Conservation (phyloP, 2,888 invertebrate genomes). For the Rhagonycha fulva region DNA sequence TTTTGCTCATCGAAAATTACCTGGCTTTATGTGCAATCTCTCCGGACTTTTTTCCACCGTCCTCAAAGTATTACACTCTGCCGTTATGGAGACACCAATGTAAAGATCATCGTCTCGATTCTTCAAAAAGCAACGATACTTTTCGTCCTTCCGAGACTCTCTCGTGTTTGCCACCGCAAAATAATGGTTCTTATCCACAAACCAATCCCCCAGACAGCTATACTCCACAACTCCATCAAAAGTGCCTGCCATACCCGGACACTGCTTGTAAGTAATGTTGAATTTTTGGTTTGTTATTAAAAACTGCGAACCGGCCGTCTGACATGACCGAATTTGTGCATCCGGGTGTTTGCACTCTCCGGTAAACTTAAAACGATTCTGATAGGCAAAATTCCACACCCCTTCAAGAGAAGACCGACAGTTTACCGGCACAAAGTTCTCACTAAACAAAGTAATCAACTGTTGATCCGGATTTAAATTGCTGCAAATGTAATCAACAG, state of each 20-base stretch:
- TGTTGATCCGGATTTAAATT: constrained; percentile 79
- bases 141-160: constrained; percentile 92
- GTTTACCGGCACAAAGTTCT: constrained; percentile 88
- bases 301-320: constrained; percentile 94
- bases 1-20: constrained; percentile 46
- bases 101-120: constrained; percentile 93
- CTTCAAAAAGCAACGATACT: constrained; percentile 91
- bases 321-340: constrained; percentile 90
- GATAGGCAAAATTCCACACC: constrained; percentile 89
- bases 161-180: constrained; percentile 97
- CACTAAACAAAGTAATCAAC: constrained; percentile 83
- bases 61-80: constrained; percentile 90
- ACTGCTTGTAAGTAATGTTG: constrained; percentile 90
- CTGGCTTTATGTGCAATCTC: constrained; percentile 83
- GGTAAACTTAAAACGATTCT: constrained; percentile 86
- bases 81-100: constrained; percentile 90
- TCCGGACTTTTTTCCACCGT: constrained; percentile 94
- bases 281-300: constrained; percentile 96
- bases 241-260: constrained; percentile 86
- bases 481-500: constrained; percentile 76
- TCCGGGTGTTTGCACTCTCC: constrained; percentile 90
- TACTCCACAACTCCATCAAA: constrained; percentile 91
- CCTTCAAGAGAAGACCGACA: constrained; percentile 92
- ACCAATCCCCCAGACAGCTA: constrained; percentile 94
- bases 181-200: constrained; percentile 93